Percentiles rank a stretch among this genome's conserved stretches.
phyloP scores from a whole-genome alignment of 2,113 vertebrate genomes.

The Picathartes gymnocephalus region DNA sequence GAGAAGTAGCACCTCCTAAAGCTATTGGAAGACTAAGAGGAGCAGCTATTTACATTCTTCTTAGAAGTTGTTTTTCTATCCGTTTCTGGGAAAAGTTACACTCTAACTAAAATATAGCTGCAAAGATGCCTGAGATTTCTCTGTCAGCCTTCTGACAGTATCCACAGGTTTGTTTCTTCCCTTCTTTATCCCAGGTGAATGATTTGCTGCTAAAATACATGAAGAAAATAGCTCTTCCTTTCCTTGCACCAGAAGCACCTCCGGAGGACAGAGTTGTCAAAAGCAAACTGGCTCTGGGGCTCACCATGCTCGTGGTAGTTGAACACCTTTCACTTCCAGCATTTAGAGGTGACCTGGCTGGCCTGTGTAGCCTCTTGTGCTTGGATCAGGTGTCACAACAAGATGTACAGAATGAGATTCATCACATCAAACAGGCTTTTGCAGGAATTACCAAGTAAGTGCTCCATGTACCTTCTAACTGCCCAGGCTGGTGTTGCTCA shows the following conservation, averaged over 20 bases:
- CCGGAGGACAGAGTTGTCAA: background rate
- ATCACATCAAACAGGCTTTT: background rate
- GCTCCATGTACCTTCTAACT: fast-evolving
- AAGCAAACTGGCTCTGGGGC: conserved; percentile 52
- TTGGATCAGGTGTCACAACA: background rate
- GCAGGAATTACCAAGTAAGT: background rate
- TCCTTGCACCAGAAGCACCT: background rate
- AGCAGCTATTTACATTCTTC: too few relatives aligned
- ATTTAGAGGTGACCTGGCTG: fast-evolving
- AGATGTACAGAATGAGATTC: background rate
- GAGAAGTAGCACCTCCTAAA: too few relatives aligned
- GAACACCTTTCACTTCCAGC: fast-evolving
- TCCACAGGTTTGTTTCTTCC: too few relatives aligned
- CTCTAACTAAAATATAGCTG: too few relatives aligned
- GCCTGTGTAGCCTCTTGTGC: conserved; percentile 53
- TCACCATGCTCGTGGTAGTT: background rate
- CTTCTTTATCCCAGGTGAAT: conserved; percentile 45
- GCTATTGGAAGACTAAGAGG: too few relatives aligned
- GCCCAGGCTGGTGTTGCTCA: background rate
- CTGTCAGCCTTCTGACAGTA: too few relatives aligned
- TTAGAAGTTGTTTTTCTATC: too few relatives aligned
- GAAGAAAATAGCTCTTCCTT: background rate
- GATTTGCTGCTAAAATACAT: background rate
- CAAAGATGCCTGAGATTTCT: too few relatives aligned
- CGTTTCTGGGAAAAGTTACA: too few relatives aligned